Evolutionary conservation across 2,888 invertebrate species (phyloP).

Genomic region (Achlya flavicornis): DNA sequence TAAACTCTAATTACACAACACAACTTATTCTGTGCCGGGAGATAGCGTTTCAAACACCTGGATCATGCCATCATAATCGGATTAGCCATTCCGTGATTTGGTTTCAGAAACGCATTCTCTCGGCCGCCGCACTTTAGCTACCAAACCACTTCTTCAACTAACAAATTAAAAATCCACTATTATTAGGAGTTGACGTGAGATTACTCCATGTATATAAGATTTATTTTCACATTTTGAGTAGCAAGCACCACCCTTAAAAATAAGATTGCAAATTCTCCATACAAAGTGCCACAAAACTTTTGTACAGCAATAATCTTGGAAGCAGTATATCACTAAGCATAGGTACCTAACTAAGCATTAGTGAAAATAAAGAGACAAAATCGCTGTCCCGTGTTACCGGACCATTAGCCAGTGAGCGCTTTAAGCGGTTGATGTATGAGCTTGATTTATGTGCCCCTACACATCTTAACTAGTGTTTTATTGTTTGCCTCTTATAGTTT

Average conservation of each 20-base stretch:
- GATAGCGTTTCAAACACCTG: too few relatives aligned
- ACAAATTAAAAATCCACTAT: too few relatives aligned
- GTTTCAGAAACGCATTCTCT: too few relatives aligned
- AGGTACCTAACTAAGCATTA: slow-evolving; percentile 16
- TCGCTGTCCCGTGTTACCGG: slow-evolving; percentile 46
- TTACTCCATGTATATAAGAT: too few relatives aligned
- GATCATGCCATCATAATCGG: too few relatives aligned
- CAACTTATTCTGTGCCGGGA: too few relatives aligned
- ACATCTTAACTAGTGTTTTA: slow-evolving; percentile 24
- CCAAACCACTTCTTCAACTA: too few relatives aligned
- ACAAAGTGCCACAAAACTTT: not conserved
- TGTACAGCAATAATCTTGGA: not conserved
- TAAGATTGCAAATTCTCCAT: not conserved
- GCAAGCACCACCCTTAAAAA: not conserved
- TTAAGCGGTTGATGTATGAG: slow-evolving; percentile 50
- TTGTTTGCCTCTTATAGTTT: slow-evolving; percentile 13
- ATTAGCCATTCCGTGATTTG: too few relatives aligned
- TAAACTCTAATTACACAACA: too few relatives aligned
- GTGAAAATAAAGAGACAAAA: slow-evolving; percentile 34
- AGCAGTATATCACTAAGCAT: not conserved
- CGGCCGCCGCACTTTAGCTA: too few relatives aligned
- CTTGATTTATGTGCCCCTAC: slow-evolving; percentile 52
- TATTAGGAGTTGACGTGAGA: too few relatives aligned
- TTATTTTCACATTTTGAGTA: too few relatives aligned
- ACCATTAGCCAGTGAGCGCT: slow-evolving; percentile 48